Conservation (phyloP, 30 jellyfish, hydroid and myxozoan species). For the Phacellophora camtschatica region DNA sequence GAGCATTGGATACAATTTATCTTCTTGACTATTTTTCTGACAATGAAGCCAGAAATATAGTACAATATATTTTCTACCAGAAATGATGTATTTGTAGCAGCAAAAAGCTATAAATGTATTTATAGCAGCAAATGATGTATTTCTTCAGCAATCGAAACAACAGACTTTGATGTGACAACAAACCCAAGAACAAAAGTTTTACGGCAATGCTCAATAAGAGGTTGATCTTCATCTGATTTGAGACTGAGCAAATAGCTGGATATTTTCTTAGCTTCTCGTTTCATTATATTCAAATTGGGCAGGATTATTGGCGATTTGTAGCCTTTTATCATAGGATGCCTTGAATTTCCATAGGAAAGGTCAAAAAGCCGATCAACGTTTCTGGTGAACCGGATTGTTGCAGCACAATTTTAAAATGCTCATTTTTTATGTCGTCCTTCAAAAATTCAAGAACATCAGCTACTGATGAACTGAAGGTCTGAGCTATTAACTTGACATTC, state of each 20-base stretch:
- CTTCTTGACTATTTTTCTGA: neutral
- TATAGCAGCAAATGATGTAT: too few relatives aligned
- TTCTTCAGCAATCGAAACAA: neutral
- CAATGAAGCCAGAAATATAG: conserved; percentile 9
- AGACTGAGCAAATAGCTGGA: neutral
- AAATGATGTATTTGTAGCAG: neutral
- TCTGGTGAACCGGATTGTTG: neutral
- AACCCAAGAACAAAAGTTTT: conserved; percentile 30
- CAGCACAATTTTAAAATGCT: neutral
- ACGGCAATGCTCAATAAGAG: neutral
- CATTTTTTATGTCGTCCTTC: neutral
- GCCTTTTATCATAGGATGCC: neutral
- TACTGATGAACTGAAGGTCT: conserved; percentile 25
- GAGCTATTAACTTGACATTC: conserved; percentile 55
- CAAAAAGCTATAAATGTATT: neutral
- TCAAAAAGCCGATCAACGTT: neutral
- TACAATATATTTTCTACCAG: neutral
- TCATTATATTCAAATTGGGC: neutral
- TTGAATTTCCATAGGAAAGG: neutral
- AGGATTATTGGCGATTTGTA: neutral
- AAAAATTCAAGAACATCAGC: conserved; percentile 37
- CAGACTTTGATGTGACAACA: neutral
- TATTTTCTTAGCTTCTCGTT: neutral
- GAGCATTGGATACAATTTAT: conserved; percentile 6
- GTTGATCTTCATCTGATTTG: conserved; percentile 6